Percentiles rank a stretch among this genome's conserved stretches.
phyloP scores from a whole-genome alignment of 2,888 invertebrate genomes.

The Archips crataeganus region DNA sequence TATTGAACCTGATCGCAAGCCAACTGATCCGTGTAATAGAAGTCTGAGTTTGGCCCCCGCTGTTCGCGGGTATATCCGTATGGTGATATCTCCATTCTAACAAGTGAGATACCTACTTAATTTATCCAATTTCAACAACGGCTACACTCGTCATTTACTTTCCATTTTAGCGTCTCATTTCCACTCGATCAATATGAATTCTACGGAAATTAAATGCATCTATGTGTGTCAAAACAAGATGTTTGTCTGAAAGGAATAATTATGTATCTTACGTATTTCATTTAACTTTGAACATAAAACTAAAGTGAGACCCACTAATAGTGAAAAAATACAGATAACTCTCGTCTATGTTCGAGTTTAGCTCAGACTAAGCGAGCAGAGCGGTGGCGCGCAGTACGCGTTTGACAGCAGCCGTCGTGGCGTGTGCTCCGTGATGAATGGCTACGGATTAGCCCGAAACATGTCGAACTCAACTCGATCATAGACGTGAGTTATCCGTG shows the following conservation, averaged over 20 bases:
- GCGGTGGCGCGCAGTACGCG: no score
- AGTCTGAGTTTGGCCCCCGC: slow-evolving; percentile 66
- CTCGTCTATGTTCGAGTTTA: no score
- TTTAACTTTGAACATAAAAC: not conserved
- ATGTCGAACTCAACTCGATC: no score
- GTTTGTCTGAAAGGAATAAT: not conserved
- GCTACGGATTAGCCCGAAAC: no score
- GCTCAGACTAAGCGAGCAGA: no score
- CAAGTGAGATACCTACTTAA: slow-evolving; percentile 23
- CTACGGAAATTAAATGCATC: no score
- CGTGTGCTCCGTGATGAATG: no score
- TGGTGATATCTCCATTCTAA: slow-evolving; percentile 45
- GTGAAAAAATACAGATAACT: no score
- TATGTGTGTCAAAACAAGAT: not conserved
- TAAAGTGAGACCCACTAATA: no score
- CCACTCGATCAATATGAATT: not conserved
- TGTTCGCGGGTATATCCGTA: slow-evolving; percentile 50
- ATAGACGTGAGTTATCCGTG: no score
- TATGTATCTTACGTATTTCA: not conserved
- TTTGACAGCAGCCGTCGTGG: no score
- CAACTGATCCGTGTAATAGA: slow-evolving; percentile 80
- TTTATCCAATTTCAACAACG: not conserved
- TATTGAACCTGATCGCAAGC: slow-evolving; percentile 69
- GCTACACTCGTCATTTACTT: not conserved
- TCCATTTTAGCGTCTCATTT: not conserved